Evolutionary conservation across 2,888 invertebrate genomes (phyloP).

Genomic region (Drosophila affinis): DNA sequence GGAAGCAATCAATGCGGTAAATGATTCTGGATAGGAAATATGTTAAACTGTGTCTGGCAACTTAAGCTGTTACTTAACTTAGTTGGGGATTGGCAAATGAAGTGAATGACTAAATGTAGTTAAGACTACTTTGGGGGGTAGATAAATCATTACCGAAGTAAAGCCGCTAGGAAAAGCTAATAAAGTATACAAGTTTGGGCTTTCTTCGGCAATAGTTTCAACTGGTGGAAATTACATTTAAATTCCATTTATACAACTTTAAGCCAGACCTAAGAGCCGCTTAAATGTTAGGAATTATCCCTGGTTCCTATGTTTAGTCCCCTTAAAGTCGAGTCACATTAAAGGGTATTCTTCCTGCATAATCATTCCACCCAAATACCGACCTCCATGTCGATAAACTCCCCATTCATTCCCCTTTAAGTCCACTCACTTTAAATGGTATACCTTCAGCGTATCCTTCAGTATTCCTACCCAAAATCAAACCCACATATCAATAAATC

Average conservation of each 20-base stretch:
- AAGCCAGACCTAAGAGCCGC: no score
- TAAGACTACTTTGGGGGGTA: background rate
- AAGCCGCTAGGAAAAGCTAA: accelerated
- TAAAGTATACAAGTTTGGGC: no score
- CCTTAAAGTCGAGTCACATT: no score
- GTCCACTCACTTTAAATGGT: no score
- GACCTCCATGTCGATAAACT: no score
- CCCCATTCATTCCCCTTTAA: no score
- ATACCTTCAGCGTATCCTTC: background rate
- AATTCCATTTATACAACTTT: background rate
- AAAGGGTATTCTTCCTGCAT: no score
- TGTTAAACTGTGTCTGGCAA: slow-evolving; percentile 19
- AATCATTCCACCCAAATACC: no score
- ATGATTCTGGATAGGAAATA: slow-evolving; percentile 25
- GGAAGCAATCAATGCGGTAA: slow-evolving; percentile 64
- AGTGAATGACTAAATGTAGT: background rate
- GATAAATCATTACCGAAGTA: background rate
- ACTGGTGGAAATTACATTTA: no score
- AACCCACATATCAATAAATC: slow-evolving; percentile 19
- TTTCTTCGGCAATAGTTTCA: no score
- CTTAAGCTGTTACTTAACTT: background rate
- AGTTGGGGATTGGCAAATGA: background rate
- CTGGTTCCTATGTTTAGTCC: no score
- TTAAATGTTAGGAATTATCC: no score
- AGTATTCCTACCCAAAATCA: background rate